Conservation (phyloP, 2,888 invertebrate genomes). For the Baccha elongata region DNA sequence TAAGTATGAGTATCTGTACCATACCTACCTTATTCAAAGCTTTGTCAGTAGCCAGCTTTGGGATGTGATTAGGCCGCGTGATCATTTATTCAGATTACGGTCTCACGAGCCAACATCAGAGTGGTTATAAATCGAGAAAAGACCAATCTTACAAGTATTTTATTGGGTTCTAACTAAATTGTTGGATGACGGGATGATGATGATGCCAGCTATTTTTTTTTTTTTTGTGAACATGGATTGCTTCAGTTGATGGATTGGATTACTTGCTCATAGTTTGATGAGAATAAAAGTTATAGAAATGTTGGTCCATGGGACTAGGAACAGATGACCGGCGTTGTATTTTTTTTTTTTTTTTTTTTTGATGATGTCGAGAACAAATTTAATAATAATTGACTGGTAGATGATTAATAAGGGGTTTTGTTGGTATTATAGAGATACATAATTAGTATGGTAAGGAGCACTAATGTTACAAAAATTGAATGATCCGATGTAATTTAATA, state of each 20-base stretch:
- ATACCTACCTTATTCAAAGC: neutral
- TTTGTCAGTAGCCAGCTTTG: neutral
- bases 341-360: too few relatives aligned
- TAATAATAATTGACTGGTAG: neutral
- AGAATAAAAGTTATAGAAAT: neutral
- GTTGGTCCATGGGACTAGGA: conserved; percentile 9
- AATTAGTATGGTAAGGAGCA: too few relatives aligned
- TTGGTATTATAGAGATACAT: too few relatives aligned
- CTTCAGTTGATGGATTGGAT: neutral
- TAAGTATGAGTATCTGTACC: too few relatives aligned
- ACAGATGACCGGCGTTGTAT: conserved; percentile 19
- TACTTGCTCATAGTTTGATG: neutral
- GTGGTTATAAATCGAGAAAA: conserved; percentile 28
- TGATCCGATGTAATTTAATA: too few relatives aligned
- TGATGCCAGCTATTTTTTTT: conserved; percentile 11
- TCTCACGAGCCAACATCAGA: conserved; percentile 12
- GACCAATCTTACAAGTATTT: conserved; percentile 44
- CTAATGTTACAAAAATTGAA: too few relatives aligned
- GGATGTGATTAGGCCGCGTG: conserved; percentile 51
- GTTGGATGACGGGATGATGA: conserved; percentile 45
- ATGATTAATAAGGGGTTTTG: neutral
- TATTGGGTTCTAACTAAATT: conserved; percentile 21
- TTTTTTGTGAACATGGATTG: neutral
- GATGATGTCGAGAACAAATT: neutral
- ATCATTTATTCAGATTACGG: conserved; percentile 63